phyloP scores from a whole-genome alignment of 1,140 invertebrate genomes.

The Diabrotica undecimpunctata region DNA sequence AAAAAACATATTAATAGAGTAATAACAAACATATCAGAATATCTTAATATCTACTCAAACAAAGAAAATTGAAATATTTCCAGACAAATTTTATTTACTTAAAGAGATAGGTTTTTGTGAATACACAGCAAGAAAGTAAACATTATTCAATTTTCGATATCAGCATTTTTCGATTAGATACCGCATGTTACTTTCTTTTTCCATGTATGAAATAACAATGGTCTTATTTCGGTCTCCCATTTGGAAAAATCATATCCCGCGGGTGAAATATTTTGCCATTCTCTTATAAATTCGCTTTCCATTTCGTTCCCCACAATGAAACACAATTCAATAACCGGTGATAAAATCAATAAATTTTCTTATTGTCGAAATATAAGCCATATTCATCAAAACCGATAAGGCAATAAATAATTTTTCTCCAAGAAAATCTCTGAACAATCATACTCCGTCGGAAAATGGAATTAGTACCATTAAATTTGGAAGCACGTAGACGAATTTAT shows the following conservation, averaged over 20 bases:
- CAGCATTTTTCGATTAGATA: too few relatives aligned
- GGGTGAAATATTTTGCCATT: conserved; percentile 7
- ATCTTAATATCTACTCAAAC: too few relatives aligned
- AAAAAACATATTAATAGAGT: too few relatives aligned
- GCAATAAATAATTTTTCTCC: conserved; percentile 8
- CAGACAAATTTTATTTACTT: too few relatives aligned
- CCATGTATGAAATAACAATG: not conserved
- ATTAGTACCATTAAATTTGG: conserved; percentile 21
- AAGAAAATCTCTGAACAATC: conserved; percentile 10
- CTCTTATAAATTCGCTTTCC: conserved; percentile 1
- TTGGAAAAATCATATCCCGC: conserved; percentile 9
- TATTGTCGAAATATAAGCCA: conserved; percentile 7
- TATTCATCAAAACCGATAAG: conserved; percentile 13
- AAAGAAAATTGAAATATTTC: too few relatives aligned
- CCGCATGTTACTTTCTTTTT: too few relatives aligned
- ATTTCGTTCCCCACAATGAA: conserved; percentile 2
- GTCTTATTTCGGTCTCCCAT: not conserved
- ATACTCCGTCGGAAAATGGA: conserved; percentile 3
- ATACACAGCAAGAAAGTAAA: too few relatives aligned
- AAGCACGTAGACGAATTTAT: conserved; percentile 41
- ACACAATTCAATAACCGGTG: conserved; percentile 2
- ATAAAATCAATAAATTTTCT: conserved; percentile 9
- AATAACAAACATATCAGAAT: too few relatives aligned
- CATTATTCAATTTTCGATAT: too few relatives aligned
- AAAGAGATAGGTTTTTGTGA: too few relatives aligned